These are phyloP conservation scores for fruit fly (Drosophila melanogaster) DNA, from an alignment of 1,140 invertebrate species.

Conservation along the genomic window DNA sequence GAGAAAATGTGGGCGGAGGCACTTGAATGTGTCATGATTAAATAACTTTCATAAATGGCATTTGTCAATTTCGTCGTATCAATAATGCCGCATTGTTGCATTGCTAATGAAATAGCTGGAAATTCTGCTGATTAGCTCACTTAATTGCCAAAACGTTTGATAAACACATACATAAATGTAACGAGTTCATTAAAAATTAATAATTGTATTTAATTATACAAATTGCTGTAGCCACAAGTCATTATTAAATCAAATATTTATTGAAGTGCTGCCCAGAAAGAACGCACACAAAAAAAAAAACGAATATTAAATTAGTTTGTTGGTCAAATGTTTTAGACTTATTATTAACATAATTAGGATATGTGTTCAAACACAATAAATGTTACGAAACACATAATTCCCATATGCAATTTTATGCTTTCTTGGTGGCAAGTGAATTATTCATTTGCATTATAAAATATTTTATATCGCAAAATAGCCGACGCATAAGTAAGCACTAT, in stretches of 20 bases:
- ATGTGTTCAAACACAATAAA: no score
- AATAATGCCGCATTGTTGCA: neutral
- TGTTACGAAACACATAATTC: no score
- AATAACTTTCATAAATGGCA: conserved; percentile 3
- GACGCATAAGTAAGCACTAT: conserved; percentile 8
- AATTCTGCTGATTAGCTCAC: neutral
- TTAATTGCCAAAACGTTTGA: neutral
- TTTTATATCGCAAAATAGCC: conserved; percentile 14
- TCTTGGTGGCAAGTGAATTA: no score
- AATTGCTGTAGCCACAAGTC: neutral
- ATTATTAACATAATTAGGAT: no score
- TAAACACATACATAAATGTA: neutral
- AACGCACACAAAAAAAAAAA: neutral
- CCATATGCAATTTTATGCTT: no score
- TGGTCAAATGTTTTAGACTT: no score
- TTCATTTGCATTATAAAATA: neutral
- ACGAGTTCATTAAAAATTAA: neutral
- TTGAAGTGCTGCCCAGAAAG: neutral
- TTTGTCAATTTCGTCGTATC: neutral
- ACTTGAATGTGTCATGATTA: neutral
- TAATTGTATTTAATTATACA: neutral
- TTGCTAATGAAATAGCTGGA: neutral
- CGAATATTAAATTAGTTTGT: neutral
- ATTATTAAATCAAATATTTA: conserved; percentile 6
- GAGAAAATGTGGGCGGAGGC: neutral